These are phyloP conservation scores for Villa cingulata DNA, from an alignment of 2,888 invertebrate genomes.

Conservation along the genomic window DNA sequence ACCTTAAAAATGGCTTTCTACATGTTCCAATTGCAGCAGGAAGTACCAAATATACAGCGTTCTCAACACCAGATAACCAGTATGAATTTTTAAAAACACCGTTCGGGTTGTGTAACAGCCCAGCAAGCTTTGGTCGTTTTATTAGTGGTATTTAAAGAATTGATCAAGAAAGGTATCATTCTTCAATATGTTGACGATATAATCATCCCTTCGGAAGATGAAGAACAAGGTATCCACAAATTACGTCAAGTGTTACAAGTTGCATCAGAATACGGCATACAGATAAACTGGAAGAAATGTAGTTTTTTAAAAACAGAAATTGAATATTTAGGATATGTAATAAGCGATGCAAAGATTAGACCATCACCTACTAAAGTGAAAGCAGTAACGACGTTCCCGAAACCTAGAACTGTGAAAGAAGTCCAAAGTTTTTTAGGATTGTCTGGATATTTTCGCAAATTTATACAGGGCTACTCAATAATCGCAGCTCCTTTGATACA, in stretches of 20 bases:
- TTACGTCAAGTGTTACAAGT: constrained; percentile 7
- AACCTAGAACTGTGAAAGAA: constrained; percentile 18
- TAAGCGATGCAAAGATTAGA: constrained; percentile 18
- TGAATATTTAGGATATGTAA: constrained; percentile 13
- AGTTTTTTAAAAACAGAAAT: too few relatives aligned
- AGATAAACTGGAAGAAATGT: constrained; percentile 15
- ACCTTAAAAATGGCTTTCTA: too few relatives aligned
- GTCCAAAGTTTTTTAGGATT: constrained; percentile 24
- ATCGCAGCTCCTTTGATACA: constrained; percentile 24
- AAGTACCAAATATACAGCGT: too few relatives aligned
- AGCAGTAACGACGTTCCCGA: constrained; percentile 18
- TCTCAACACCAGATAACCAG: too few relatives aligned
- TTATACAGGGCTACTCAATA: constrained; percentile 20
- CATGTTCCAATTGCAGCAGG: too few relatives aligned
- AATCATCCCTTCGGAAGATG: not conserved
- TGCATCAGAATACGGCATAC: constrained; percentile 10
- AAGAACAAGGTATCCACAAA: not conserved
- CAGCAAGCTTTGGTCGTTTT: too few relatives aligned
- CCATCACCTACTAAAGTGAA: constrained; percentile 19
- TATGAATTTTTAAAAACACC: too few relatives aligned
- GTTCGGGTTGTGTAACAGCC: too few relatives aligned
- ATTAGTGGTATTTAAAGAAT: too few relatives aligned
- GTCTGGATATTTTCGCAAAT: constrained; percentile 14
- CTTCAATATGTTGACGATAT: constrained; percentile 2
- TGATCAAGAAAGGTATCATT: not conserved